Evolutionary conservation across 2,888 invertebrate species (phyloP).

Genomic region (Frankliniella fusca): DNA sequence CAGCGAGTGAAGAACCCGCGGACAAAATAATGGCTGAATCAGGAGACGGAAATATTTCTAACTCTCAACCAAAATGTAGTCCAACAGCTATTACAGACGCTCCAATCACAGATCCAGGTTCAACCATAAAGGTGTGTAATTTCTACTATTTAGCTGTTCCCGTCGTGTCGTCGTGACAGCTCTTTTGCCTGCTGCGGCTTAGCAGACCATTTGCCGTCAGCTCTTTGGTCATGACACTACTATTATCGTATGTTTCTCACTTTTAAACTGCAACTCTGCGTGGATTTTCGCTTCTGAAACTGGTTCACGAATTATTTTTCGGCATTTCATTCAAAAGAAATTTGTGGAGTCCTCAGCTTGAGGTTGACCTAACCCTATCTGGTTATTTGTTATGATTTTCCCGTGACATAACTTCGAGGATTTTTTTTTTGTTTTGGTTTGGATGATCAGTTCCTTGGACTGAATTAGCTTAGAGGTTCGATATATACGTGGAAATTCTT

Average conservation of each 20-base stretch:
- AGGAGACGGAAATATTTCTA: constrained; percentile 8
- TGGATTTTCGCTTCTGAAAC: neutral
- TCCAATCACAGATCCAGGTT: constrained; percentile 73
- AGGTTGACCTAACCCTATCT: neutral
- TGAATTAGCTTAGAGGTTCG: too few relatives aligned
- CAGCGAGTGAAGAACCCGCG: neutral
- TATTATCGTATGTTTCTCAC: neutral
- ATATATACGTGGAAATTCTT: neutral
- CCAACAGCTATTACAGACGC: constrained; percentile 62
- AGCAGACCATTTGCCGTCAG: neutral
- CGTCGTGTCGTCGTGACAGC: constrained; percentile 33
- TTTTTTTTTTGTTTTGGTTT: neutral
- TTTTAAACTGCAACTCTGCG: neutral
- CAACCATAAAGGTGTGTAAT: constrained; percentile 53
- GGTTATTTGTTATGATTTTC: constrained; percentile 6
- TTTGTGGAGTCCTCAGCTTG: neutral
- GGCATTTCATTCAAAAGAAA: constrained; percentile 7
- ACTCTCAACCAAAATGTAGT: constrained; percentile 42
- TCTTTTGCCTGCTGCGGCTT: constrained; percentile 28
- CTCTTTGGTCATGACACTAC: neutral
- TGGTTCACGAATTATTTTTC: neutral
- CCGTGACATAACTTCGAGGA: neutral
- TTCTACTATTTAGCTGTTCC: constrained; percentile 36
- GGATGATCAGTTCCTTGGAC: too few relatives aligned
- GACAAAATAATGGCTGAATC: constrained; percentile 14